Conservation (phyloP, 2,113 vertebrate genomes). For the Terrapene triunguis region DNA sequence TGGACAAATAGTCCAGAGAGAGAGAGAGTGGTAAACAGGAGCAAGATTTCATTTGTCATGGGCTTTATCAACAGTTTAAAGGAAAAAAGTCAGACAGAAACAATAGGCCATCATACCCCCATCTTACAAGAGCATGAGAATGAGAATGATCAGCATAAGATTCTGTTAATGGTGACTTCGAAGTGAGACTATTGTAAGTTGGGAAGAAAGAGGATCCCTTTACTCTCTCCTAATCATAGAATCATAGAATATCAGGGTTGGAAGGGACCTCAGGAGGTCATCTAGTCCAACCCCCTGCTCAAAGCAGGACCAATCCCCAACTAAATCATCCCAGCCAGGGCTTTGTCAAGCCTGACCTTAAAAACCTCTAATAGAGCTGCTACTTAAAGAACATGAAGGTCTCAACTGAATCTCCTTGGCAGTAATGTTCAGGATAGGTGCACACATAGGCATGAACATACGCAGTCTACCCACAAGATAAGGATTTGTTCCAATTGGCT, state of each 20-base stretch:
- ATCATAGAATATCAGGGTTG: too few species aligned
- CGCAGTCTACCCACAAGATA: not conserved
- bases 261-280: too few species aligned
- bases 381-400: not conserved
- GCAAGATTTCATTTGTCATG: constrained; percentile 45
- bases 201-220: not conserved
- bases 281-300: too few species aligned
- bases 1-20: not conserved
- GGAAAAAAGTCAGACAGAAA: constrained; percentile 27
- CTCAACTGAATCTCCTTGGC: not conserved
- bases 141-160: not conserved
- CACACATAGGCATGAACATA: fast-evolving
- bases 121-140: not conserved
- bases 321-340: too few species aligned
- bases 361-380: not conserved
- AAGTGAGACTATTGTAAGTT: not conserved
- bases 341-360: too few species aligned
- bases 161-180: not conserved
- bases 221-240: not conserved
- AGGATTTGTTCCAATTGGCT: not conserved
- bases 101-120: not conserved
- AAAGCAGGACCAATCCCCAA: too few species aligned
- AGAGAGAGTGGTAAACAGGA: constrained; percentile 3
- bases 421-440: not conserved
- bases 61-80: constrained; percentile 61